Evolutionary conservation across 1,140 invertebrate species (phyloP).

Genomic region (Oryctes rhinoceros): DNA sequence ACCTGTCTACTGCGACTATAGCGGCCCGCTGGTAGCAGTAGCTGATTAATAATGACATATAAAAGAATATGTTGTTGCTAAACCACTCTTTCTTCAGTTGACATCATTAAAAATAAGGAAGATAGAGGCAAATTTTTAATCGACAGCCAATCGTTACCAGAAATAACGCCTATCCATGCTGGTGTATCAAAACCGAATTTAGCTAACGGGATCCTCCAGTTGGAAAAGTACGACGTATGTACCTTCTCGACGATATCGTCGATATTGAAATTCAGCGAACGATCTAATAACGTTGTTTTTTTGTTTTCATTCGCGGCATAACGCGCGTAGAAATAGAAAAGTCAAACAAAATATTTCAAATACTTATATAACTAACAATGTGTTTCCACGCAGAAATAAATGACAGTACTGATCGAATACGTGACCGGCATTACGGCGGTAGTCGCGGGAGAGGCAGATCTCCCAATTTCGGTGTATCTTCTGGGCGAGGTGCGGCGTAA

Average conservation of each 20-base stretch:
- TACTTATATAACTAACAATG: conserved; percentile 20
- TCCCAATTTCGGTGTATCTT: no score
- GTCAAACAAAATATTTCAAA: conserved; percentile 29
- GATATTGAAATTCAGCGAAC: neutral
- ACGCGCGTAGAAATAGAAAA: conserved; percentile 26
- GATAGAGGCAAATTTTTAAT: no score
- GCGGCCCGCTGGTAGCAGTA: conserved; percentile 40
- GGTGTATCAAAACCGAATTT: no score
- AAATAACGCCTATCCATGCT: no score
- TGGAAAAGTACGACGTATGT: no score
- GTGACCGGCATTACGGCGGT: neutral
- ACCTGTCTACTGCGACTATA: conserved; percentile 35
- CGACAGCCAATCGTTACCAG: no score
- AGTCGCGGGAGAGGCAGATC: neutral
- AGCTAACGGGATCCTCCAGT: no score
- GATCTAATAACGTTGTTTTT: conserved; percentile 1
- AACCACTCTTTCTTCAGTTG: no score
- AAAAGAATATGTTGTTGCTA: no score
- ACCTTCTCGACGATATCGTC: neutral
- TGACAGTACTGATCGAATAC: conserved; percentile 35
- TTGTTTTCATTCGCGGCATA: neutral
- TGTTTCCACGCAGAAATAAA: conserved; percentile 32
- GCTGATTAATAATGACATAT: neutral
- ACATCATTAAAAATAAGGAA: no score
- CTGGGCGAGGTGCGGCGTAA: no score